A percentile compares a stretch with the other conserved stretches of the same genome.
These are phyloP conservation scores for Parthenolecanium corni DNA, from an alignment of 2,888 invertebrate species.

Conservation along the genomic window DNA sequence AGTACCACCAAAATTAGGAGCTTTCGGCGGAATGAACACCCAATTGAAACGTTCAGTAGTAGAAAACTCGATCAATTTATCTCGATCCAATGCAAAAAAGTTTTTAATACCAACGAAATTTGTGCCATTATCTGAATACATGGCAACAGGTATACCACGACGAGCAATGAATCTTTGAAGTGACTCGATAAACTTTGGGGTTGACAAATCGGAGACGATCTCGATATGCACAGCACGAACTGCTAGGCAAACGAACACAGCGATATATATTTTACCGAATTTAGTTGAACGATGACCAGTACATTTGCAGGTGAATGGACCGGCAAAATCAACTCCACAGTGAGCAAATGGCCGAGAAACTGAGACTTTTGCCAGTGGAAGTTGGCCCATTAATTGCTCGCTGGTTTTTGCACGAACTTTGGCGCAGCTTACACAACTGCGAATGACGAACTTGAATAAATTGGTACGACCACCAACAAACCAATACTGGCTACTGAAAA, in stretches of 20 bases:
- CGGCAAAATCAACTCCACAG: constrained; percentile 13
- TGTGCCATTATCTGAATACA: constrained; percentile 31
- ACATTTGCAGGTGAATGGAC: constrained; percentile 5
- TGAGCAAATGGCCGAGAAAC: neutral
- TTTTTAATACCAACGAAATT: constrained; percentile 32
- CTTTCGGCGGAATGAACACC: neutral
- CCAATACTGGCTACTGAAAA: neutral
- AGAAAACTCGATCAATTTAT: neutral
- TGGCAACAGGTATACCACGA: constrained; percentile 14
- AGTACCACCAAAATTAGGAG: neutral
- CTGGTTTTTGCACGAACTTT: neutral
- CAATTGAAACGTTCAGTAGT: neutral
- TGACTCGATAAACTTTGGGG: constrained; percentile 5
- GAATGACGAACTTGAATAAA: neutral
- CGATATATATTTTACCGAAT: neutral
- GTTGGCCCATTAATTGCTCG: constrained; percentile 9
- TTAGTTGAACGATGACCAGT: neutral
- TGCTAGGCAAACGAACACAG: constrained; percentile 14
- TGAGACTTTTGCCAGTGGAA: neutral
- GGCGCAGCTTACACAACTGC: constrained; percentile 3
- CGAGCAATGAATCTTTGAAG: constrained; percentile 15
- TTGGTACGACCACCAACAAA: neutral
- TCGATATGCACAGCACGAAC: constrained; percentile 15
- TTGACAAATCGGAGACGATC: neutral
- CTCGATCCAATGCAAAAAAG: neutral